Conservation (phyloP, 2,797 vertebrate genomes). For the Botia kubotai region DNA sequence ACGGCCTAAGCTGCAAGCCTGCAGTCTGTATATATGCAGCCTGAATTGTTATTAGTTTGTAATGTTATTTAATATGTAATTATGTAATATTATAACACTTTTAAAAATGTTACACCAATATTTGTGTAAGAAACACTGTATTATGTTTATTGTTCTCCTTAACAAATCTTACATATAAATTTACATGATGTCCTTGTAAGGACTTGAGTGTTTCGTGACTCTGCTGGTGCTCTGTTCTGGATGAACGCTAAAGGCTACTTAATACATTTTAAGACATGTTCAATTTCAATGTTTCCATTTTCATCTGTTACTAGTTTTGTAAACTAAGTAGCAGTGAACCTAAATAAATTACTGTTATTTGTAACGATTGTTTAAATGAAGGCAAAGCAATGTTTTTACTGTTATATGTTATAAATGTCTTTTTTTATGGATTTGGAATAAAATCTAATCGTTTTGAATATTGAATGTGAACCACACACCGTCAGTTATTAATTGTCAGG, state of each 20-base stretch:
- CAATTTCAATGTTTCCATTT: constrained; percentile 78
- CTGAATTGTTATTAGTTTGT: too few relatives aligned
- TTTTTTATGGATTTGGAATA: constrained; percentile 73
- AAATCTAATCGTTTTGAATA: constrained; percentile 62
- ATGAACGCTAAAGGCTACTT: constrained; percentile 41
- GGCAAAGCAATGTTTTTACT: too few relatives aligned
- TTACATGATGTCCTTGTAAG: constrained; percentile 79
- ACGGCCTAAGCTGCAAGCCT: too few relatives aligned
- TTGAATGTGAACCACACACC: neutral
- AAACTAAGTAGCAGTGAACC: constrained; percentile 77
- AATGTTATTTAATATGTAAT: too few relatives aligned
- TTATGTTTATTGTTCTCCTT: constrained; percentile 74
- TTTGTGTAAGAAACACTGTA: neutral
- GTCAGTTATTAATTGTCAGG: neutral
- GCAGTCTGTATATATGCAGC: too few relatives aligned
- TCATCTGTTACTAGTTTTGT: constrained; percentile 73
- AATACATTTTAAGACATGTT: constrained; percentile 66
- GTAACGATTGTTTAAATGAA: constrained; percentile 88
- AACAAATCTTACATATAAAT: constrained; percentile 89
- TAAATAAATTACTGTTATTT: constrained; percentile 76
- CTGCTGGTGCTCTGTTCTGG: constrained; percentile 34
- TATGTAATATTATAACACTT: too few relatives aligned
- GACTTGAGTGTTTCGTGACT: neutral
- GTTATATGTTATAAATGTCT: too few relatives aligned
- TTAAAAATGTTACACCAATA: neutral